Evolutionary conservation across 2,888 invertebrate genomes (phyloP).

Genomic region (Scaptomyza caliginosa): DNA sequence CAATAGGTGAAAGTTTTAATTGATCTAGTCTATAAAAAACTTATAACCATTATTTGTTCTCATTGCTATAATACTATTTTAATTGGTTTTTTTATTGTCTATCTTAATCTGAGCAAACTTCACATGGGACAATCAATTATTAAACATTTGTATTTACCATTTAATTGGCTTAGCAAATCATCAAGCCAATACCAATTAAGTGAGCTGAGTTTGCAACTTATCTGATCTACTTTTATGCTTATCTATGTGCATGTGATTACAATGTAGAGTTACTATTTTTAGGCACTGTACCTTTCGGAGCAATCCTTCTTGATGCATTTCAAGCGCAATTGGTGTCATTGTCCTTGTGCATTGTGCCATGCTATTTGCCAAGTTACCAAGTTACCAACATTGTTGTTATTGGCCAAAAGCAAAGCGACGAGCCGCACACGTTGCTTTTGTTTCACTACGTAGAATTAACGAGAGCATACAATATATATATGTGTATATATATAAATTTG

Average conservation of each 20-base stretch:
- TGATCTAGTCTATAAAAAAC: not conserved
- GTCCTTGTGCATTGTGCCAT: slow-evolving; percentile 67
- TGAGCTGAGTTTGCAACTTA: slow-evolving; percentile 17
- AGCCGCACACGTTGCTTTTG: slow-evolving; percentile 58
- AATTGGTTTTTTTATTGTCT: not conserved
- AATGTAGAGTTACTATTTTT: slow-evolving; percentile 35
- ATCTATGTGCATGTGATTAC: slow-evolving; percentile 26
- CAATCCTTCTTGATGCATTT: slow-evolving; percentile 35
- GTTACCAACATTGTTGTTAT: slow-evolving; percentile 15
- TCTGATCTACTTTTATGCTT: slow-evolving; percentile 41
- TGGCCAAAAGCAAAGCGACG: slow-evolving; percentile 23
- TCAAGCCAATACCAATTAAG: slow-evolving; percentile 31
- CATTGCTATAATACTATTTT: not conserved
- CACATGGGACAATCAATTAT: not conserved
- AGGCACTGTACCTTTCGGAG: slow-evolving; percentile 10
- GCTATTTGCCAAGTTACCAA: slow-evolving; percentile 56
- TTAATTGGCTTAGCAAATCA: slow-evolving; percentile 20
- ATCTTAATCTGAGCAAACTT: not conserved
- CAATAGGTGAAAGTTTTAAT: not conserved
- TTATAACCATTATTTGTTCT: not conserved
- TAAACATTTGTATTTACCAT: slow-evolving; percentile 3
- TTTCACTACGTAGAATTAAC: slow-evolving; percentile 24
- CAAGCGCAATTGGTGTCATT: slow-evolving; percentile 63
- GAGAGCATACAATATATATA: not conserved
- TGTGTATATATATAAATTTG: slow-evolving; percentile 56